Conservation (phyloP, 2,888 invertebrate species). For the Leptinotarsa haldemani region DNA sequence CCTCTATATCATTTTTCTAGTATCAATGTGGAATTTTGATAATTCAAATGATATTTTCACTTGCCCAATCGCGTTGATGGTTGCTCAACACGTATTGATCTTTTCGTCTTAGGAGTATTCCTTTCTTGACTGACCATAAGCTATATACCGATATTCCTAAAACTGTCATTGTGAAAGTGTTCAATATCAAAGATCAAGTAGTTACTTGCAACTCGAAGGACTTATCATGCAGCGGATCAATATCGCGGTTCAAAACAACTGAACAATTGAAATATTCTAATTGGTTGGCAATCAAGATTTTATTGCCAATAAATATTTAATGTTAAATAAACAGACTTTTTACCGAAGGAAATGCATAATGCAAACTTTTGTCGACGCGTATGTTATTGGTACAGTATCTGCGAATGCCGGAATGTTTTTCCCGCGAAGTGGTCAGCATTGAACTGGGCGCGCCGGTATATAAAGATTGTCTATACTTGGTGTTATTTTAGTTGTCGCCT, state of each 20-base stretch:
- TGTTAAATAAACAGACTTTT: conserved; percentile 5
- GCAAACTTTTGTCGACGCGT: conserved; percentile 35
- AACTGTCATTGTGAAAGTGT: too few species aligned
- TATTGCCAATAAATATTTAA: conserved; percentile 19
- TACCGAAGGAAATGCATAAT: conserved; percentile 26
- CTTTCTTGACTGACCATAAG: too few species aligned
- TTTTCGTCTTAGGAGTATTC: too few species aligned
- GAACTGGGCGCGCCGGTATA: conserved; percentile 59
- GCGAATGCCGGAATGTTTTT: conserved; percentile 57
- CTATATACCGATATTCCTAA: too few species aligned
- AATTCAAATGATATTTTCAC: too few species aligned
- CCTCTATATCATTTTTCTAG: too few species aligned
- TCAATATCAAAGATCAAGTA: too few species aligned
- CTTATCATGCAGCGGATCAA: neutral
- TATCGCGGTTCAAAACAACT: neutral
- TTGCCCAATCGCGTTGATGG: too few species aligned
- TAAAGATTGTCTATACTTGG: conserved; percentile 51
- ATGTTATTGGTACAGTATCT: conserved; percentile 29
- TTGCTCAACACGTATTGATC: too few species aligned
- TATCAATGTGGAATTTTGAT: too few species aligned
- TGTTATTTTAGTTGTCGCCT: conserved; percentile 14
- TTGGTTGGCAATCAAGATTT: conserved; percentile 8
- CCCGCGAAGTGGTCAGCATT: conserved; percentile 60
- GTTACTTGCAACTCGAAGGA: neutral
- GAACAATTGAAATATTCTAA: conserved; percentile 1